Evolutionary conservation across 1,140 invertebrate species (phyloP), one percentile per base, ranked within the genome.

Genomic region (Drosophila mojavensis): DNA sequence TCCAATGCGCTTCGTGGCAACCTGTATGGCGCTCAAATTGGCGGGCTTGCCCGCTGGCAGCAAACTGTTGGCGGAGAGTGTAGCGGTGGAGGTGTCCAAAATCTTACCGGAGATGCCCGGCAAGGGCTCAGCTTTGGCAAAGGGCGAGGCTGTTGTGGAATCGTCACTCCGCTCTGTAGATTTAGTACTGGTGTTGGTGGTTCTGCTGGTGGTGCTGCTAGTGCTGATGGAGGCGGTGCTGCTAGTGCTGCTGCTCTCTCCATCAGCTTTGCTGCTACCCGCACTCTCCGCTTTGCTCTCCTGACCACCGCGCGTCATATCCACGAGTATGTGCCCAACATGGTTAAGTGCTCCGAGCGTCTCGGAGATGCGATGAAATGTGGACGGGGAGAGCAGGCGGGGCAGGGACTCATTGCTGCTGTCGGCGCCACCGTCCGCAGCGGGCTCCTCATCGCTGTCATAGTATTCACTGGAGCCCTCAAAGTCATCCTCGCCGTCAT

Each of bases 321-420:
- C 97, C 0, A 97, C 96, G 55, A 97, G 94, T 84, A 97, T 97
- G 82, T 95, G 94, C 0, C 96, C 97, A 0, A 97, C 95, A 13
- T 96, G 97, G 75, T 97, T 97, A 4, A 96, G 91, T 15, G 96
- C 96, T 3, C 95, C 96, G 7, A 95, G 88, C 3, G 95, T 95
- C 92, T 95, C 95, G 1, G 95, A 95, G 88, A 95, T 95, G 75
- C 93, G 94, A 63, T 94, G 93, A 50, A 95, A 94, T 0, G 95
- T 94, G 4, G 94, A 94, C 13, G 94, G 93, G 7, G 94, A 94
- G 2, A 94, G 84, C 26, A 94, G 74, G 60, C 94, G 91, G 36
- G 88, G 91, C 51, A 86, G 20, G 2, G 84, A 86, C n/a, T 86
- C 88, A 69, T 90, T 77, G 74, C 88, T 92, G 30, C 59, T 64